A percentile compares a stretch with the other conserved stretches of the same genome.
Conservation (phyloP, 2,113 vertebrate species). For the Muntiacus reevesi region DNA sequence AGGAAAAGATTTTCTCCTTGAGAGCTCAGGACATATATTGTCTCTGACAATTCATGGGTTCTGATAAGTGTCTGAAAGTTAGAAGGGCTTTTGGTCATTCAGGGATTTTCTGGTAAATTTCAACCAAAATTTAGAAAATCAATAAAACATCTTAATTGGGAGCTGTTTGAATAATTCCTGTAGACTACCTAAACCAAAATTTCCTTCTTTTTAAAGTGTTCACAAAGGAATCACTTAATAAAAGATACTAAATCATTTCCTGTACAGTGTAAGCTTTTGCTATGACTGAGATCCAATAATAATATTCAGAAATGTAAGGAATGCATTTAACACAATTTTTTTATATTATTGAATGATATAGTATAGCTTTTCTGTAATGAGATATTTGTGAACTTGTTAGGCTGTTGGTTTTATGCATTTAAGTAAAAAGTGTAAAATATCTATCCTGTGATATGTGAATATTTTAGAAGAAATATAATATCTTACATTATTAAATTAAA, state of each 20-base stretch:
- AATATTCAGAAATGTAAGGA: conserved; percentile 1
- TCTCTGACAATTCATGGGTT: not conserved
- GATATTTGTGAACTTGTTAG: not conserved
- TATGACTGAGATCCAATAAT: not conserved
- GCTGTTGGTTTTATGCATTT: not conserved
- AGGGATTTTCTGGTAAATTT: conserved; percentile 50
- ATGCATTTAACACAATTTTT: not conserved
- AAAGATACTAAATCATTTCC: conserved; percentile 41
- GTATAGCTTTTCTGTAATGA: not conserved
- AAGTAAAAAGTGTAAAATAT: not conserved
- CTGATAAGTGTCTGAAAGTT: conserved; percentile 19
- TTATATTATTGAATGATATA: not conserved
- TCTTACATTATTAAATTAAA: conserved; percentile 33
- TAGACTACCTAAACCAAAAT: conserved; percentile 23
- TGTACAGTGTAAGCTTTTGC: conserved; percentile 2
- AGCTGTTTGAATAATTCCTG: conserved; percentile 63
- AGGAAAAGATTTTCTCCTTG: conserved; percentile 18
- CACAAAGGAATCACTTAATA: conserved; percentile 47
- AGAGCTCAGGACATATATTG: conserved; percentile 50
- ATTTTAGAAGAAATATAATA: not conserved
- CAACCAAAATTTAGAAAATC: conserved; percentile 48
- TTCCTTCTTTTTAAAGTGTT: conserved; percentile 47
- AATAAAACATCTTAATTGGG: conserved; percentile 61
- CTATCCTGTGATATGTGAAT: not conserved
- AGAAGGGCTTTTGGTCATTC: conserved; percentile 18